phyloP scores from a whole-genome alignment of 2,113 vertebrate species.

The Cheilinus undulatus region DNA sequence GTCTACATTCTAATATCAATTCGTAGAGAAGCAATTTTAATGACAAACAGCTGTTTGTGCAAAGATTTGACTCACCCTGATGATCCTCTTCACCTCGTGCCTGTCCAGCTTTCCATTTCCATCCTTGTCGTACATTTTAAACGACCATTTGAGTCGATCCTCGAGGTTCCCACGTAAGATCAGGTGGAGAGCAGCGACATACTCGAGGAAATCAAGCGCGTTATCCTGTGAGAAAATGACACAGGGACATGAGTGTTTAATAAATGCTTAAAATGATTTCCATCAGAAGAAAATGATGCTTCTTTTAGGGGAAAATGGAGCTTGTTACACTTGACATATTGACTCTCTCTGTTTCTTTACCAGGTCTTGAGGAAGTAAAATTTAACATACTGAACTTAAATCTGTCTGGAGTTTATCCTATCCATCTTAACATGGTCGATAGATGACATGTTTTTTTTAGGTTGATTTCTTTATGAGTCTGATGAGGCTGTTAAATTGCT shows the following conservation, averaged over 20 bases:
- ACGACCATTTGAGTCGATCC: slow-evolving; percentile 89
- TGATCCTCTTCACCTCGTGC: slow-evolving; percentile 84
- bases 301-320: slow-evolving; percentile 1
- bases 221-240: slow-evolving; percentile 78
- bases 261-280: too few species aligned
- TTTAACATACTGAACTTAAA: too few species aligned
- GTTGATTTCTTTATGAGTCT: too few species aligned
- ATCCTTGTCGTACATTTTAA: slow-evolving; percentile 90
- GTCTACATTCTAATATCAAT: too few species aligned
- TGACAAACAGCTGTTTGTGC: not conserved
- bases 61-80: slow-evolving; percentile 75
- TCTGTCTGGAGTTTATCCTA: too few species aligned
- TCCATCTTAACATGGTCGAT: too few species aligned
- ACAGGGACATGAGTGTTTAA: too few species aligned
- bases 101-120: slow-evolving; percentile 88
- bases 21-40: not conserved
- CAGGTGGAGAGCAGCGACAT: slow-evolving; percentile 86
- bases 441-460: too few species aligned
- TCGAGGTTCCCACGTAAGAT: slow-evolving; percentile 87
- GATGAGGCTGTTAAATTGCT: too few species aligned
- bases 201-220: slow-evolving; percentile 88
- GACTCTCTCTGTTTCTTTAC: too few species aligned
- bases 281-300: not conserved
- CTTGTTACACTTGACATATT: too few species aligned
- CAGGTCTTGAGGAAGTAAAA: too few species aligned